Evolutionary conservation across 1,140 invertebrate species (phyloP).

Genomic region (Neomicropteryx cornuta): DNA sequence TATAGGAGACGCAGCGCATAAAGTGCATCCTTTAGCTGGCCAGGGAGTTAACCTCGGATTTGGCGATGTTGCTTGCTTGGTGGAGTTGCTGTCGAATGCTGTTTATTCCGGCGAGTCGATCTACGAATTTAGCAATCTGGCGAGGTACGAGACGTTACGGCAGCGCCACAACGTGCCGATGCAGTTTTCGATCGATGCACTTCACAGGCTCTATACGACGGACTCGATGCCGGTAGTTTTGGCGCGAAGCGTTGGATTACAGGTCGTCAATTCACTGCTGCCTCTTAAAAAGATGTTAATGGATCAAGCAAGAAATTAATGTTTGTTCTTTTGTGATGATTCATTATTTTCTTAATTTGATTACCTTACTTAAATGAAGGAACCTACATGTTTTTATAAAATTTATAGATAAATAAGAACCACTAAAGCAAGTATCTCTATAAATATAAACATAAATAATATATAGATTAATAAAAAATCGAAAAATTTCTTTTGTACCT

Average conservation of each 20-base stretch:
- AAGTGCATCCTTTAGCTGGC: conserved; percentile 92
- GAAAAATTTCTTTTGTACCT: no score
- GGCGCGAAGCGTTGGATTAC: conserved; percentile 72
- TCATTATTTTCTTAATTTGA: no score
- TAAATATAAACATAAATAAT: no score
- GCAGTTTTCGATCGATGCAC: conserved; percentile 75
- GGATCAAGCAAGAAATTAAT: no score
- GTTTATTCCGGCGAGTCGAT: conserved; percentile 60
- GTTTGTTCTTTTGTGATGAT: no score
- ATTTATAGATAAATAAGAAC: no score
- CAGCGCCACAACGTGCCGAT: conserved; percentile 83
- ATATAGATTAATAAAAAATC: no score
- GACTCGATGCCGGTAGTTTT: conserved; percentile 70
- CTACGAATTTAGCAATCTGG: conserved; percentile 59
- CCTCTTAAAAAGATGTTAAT: no score
- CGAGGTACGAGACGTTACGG: conserved; percentile 73
- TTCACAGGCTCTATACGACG: conserved; percentile 77
- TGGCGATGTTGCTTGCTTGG: conserved; percentile 74
- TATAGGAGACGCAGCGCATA: conserved; percentile 94
- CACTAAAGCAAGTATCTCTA: no score
- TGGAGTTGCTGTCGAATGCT: conserved; percentile 55
- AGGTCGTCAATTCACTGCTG: conserved; percentile 66
- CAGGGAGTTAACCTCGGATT: conserved; percentile 97
- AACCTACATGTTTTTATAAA: no score
- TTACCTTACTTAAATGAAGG: no score